These are phyloP conservation scores for Spondyliosoma cantharus DNA, from an alignment of 2,797 vertebrate species.

Conservation along the genomic window DNA sequence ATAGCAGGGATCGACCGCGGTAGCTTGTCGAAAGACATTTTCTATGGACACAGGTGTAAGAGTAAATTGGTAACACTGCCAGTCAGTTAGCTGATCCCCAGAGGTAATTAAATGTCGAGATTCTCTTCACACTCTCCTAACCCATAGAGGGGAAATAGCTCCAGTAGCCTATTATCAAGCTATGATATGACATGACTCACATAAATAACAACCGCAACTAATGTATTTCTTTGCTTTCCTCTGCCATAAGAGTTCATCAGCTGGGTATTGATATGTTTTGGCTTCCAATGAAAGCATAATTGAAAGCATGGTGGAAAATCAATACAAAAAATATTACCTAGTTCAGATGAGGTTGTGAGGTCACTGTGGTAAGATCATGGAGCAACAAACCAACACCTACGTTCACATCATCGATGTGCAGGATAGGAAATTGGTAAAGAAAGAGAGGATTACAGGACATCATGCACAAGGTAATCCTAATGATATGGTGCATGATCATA, in stretches of 20 bases:
- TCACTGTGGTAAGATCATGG: slow-evolving; percentile 87
- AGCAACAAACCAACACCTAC: slow-evolving; percentile 86
- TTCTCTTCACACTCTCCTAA: slow-evolving; percentile 42
- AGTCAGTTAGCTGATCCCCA: slow-evolving; percentile 42
- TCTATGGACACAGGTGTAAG: slow-evolving; percentile 31
- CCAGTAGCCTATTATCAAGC: slow-evolving; percentile 88
- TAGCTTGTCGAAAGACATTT: slow-evolving; percentile 18
- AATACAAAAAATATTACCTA: slow-evolving; percentile 95
- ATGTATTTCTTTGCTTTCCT: slow-evolving; percentile 90
- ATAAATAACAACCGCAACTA: slow-evolving; percentile 91
- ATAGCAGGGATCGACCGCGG: background rate
- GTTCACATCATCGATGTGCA: slow-evolving; percentile 55
- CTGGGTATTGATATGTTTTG: slow-evolving; percentile 91
- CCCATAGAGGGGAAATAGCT: slow-evolving; percentile 69
- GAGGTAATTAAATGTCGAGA: slow-evolving; percentile 38
- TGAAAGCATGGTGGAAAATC: slow-evolving; percentile 93
- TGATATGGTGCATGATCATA: slow-evolving; percentile 7
- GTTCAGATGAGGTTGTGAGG: slow-evolving; percentile 93
- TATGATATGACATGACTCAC: slow-evolving; percentile 89
- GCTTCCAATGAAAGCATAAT: slow-evolving; percentile 84
- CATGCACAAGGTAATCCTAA: background rate
- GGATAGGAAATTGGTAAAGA: slow-evolving; percentile 1
- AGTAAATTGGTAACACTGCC: slow-evolving; percentile 38
- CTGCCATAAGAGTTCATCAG: slow-evolving; percentile 91
- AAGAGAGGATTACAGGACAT: slow-evolving; percentile 12